Conservation (phyloP, 2,797 vertebrate genomes). For the Macrochelys suwanniensis region DNA sequence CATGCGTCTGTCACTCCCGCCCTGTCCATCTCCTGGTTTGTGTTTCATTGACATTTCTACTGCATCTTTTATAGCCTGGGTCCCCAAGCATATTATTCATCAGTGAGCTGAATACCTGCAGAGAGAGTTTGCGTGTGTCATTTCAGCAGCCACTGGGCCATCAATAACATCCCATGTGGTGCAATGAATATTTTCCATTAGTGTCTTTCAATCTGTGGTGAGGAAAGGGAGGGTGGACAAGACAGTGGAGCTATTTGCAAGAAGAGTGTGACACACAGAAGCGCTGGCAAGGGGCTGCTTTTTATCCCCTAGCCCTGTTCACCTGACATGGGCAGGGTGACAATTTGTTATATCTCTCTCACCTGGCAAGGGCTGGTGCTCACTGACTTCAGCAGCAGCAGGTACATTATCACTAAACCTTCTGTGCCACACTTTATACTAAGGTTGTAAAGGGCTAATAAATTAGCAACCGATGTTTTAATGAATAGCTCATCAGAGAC, state of each 20-base stretch:
- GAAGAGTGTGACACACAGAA: background rate
- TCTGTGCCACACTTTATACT: background rate
- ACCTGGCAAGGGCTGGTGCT: background rate
- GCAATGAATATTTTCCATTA: background rate
- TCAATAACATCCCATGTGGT: background rate
- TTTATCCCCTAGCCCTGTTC: background rate
- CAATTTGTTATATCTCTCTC: too few relatives aligned
- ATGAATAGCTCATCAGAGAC: background rate
- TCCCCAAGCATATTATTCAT: background rate
- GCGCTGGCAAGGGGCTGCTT: background rate
- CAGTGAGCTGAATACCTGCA: background rate
- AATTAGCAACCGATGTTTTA: background rate
- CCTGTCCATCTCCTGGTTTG: background rate
- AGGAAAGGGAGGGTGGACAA: background rate
- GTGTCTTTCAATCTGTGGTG: background rate
- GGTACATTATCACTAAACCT: background rate
- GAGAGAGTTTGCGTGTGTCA: background rate
- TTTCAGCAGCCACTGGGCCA: background rate
- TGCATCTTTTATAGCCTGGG: background rate
- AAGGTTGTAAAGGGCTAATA: background rate
- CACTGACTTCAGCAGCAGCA: background rate
- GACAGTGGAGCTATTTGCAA: background rate
- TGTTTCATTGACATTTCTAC: background rate
- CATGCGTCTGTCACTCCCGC: background rate
- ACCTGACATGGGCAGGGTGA: background rate